Conservation (phyloP, 2,888 invertebrate species). For the Piscicola geometra region DNA sequence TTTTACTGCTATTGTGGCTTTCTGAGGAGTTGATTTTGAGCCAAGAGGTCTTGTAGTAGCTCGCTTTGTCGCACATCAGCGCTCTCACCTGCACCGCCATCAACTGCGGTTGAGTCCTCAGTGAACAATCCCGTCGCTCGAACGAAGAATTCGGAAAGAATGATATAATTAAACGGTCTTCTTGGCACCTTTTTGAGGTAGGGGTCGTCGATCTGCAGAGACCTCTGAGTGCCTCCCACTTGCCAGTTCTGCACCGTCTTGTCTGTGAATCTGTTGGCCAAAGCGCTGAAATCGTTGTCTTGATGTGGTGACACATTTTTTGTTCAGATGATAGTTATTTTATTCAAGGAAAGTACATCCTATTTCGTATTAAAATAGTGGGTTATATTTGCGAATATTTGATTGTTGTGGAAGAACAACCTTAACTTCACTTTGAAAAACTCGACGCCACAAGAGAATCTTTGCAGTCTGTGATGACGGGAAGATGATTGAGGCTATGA, state of each 20-base stretch:
- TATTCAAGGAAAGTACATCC: no score
- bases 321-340: no score
- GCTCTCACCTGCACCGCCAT: conserved; percentile 1
- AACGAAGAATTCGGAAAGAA: no score
- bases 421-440: conserved; percentile 29
- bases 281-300: no score
- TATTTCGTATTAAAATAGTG: no score
- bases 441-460: conserved; percentile 2
- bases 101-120: no score
- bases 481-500: not conserved
- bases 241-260: conserved; percentile 12
- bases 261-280: not conserved
- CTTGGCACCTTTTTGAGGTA: conserved; percentile 5
- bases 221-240: not conserved
- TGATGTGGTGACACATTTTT: no score
- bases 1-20: not conserved
- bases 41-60: not conserved
- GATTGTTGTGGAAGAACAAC: not conserved
- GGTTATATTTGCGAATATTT: not conserved
- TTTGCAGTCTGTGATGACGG: not conserved
- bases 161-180: no score
- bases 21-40: not conserved
- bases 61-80: conserved; percentile 6
- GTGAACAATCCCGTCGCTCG: no score
- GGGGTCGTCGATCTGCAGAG: not conserved